Evolutionary conservation across 2,797 vertebrate species (phyloP), one percentile per base, ranked within the genome.

Genomic region (Sebastes trivittatus): DNA sequence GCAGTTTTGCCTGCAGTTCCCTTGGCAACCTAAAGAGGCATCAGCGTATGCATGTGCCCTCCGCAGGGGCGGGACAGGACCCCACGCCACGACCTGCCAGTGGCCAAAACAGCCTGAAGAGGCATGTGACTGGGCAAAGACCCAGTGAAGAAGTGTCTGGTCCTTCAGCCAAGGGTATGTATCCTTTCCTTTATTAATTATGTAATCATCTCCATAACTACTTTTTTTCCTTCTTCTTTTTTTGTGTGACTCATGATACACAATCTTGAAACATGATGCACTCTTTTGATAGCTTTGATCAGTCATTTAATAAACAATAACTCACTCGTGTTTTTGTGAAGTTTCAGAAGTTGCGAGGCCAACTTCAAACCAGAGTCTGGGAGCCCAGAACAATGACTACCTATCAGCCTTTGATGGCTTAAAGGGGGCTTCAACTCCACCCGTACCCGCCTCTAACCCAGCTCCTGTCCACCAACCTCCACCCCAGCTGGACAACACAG

Each of bases 11-110:
- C 87, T 99, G 98, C 96, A 99, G 98, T 94, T 99, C 98, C 86
- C 96, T 98, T 46, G 98, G 98, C 87, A 99, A 99, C 95, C 97
- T 99, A 81, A 99, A 98, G 90, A 96, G 98, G 87, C 98, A 99
- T 72, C 97, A 98, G 89, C 97, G 97, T 29, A 97, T 98, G 94
- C 98, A 99, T 14, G 87, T 95, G n/a, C 95, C 86, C 18, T 73
- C 77, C 1, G 52, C 87, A 7, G 90, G 81, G 46, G 49, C 11
- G 2, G 89, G 52, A 32, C 91, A 68, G 42, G 88, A 89, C 1
- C 2, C 75, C 2, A 42, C 42, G 1, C 65, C 69, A 1, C 62
- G 70, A 56, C 83, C 89, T 2, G 11, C 54, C 27, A 46, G 72
- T 18, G 76, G 83, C 70, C 93, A 87, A 6, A 87, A 56, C 80